Evolutionary conservation across 2,888 invertebrate genomes (phyloP).

Genomic region (Cantharis rufa): DNA sequence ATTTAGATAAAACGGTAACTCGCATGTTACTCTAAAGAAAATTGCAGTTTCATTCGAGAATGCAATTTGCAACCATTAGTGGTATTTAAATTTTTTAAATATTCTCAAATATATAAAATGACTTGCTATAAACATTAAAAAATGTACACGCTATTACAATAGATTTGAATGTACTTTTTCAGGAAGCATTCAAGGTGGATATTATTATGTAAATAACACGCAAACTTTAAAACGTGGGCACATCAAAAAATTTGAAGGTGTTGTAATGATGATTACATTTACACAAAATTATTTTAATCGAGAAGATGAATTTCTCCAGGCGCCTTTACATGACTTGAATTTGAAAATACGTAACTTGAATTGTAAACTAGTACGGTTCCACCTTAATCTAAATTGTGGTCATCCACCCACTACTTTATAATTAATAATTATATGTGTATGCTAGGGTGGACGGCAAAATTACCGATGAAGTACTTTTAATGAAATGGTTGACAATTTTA

Average conservation of each 20-base stretch:
- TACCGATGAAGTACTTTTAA: neutral
- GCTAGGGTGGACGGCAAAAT: neutral
- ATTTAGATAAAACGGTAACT: too few species aligned
- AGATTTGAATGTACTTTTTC: neutral
- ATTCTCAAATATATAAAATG: neutral
- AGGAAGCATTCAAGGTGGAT: neutral
- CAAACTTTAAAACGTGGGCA: neutral
- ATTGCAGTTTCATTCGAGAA: neutral
- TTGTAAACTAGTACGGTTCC: too few species aligned
- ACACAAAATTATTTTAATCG: constrained; percentile 1
- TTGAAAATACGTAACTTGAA: too few species aligned
- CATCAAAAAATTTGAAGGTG: neutral
- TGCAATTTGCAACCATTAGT: neutral
- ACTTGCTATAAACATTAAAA: neutral
- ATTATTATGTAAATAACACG: neutral
- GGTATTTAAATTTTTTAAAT: neutral
- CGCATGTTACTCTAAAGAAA: neutral
- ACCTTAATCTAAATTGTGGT: neutral
- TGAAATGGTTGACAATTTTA: neutral
- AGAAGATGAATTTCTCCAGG: neutral
- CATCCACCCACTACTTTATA: neutral
- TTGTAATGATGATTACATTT: neutral
- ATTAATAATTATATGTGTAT: too few species aligned
- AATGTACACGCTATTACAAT: neutral
- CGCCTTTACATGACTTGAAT: too few species aligned